Evolutionary conservation across 2,888 invertebrate species (phyloP).

Genomic region (Athalia circularis): DNA sequence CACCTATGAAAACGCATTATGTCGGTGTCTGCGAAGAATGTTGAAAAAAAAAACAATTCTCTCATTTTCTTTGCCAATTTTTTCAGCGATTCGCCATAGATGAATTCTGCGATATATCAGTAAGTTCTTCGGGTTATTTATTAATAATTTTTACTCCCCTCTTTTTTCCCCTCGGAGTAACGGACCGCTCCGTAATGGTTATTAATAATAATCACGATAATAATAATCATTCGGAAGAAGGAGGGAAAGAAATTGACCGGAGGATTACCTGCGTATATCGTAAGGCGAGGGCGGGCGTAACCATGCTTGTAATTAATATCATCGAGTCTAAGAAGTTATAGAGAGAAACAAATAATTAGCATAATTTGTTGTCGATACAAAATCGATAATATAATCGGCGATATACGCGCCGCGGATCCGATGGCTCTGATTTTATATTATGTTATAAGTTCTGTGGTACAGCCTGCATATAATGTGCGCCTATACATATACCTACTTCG

Average conservation of each 20-base stretch:
- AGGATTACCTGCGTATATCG: slow-evolving; percentile 9
- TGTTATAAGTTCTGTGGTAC: not conserved
- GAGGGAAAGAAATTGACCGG: slow-evolving; percentile 31
- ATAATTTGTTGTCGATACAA: slow-evolving; percentile 45
- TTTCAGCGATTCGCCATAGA: not conserved
- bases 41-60: not conserved
- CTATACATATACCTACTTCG: slow-evolving; percentile 1
- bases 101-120: not conserved
- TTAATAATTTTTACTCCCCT: not conserved
- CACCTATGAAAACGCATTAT: not conserved
- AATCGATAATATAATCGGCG: slow-evolving; percentile 27
- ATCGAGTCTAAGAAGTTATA: slow-evolving; percentile 39
- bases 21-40: not conserved
- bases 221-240: slow-evolving; percentile 35
- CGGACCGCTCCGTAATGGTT: slow-evolving; percentile 22
- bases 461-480: not conserved
- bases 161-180: not conserved
- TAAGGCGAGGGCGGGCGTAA: slow-evolving; percentile 41
- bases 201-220: not conserved
- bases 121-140: not conserved
- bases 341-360: slow-evolving; percentile 44
- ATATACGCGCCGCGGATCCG: no score
- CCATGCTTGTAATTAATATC: slow-evolving; percentile 40
- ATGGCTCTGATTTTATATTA: no score
- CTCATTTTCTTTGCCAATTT: not conserved